These are phyloP conservation scores for Sialia sialis DNA, from an alignment of 2,113 vertebrate species.

Conservation along the genomic window DNA sequence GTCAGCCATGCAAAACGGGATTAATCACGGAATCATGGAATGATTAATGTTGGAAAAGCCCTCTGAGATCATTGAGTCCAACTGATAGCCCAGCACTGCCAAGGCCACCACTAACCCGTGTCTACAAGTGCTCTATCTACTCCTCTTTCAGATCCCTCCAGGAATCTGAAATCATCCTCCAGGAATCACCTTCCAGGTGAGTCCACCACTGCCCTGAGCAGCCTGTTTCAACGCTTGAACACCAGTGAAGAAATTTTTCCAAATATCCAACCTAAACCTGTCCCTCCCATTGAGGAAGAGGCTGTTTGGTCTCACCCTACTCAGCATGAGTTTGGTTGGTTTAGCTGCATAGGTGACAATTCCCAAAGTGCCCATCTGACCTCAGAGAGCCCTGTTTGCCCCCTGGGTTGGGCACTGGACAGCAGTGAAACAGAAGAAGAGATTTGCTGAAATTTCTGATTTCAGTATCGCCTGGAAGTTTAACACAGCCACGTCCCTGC, in stretches of 20 bases:
- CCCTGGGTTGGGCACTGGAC: no score
- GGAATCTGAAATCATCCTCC: background rate
- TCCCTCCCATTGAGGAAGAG: accelerated
- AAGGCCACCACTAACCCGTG: background rate
- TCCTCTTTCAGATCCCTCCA: background rate
- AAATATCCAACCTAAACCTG: background rate
- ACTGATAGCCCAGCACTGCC: background rate
- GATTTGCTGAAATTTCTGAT: background rate
- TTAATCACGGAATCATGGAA: background rate
- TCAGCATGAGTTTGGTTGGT: background rate
- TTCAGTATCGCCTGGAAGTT: background rate
- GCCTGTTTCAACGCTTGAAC: background rate
- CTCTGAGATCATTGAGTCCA: background rate
- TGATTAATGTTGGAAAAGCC: background rate
- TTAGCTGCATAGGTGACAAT: background rate
- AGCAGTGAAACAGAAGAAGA: background rate
- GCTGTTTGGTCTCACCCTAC: background rate
- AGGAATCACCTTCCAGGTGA: background rate
- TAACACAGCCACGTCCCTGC: no score
- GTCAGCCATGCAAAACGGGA: background rate
- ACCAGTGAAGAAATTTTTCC: background rate
- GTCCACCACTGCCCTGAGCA: background rate
- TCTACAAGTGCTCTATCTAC: background rate
- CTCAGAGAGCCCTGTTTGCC: background rate
- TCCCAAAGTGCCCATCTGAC: background rate